Base-by-base conservation (phyloP, 2,113 vertebrate species). In the Alethe castanea region DNA sequence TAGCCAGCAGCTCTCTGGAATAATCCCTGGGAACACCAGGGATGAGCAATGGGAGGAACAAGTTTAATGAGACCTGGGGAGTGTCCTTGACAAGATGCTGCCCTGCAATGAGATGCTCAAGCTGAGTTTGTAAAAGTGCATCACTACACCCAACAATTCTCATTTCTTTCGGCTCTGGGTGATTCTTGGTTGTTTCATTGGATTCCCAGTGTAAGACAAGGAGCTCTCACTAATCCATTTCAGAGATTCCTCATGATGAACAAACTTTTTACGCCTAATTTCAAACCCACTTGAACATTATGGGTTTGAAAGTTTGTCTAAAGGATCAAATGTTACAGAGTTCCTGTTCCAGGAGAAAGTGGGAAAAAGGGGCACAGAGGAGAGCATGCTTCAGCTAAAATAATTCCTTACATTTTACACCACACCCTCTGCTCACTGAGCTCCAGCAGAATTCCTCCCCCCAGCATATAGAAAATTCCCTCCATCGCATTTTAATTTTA, bases 281-380 rank as follows among this genome's bases (percentile, higher is more conserved):
- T 93, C 85, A 94, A 95, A 88, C 74, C 88, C 78, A 77, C 78
- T 82, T 70, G 87, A 77, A 94, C 47, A 56, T 65, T 70, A 66
- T 44, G 71, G 90, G 33, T 56, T 80, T 79, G 59, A 45, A 88
- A 91, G 79, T 90, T 90, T 91, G 35, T 83, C 70, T 79, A 62
- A 91, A 86, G 86, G 62, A 90, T 91, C 87, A 81, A 76, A 74
- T 94, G 66, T 82, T 93, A 38, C 0, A 0, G 53, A 67, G 81
- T 72, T 89, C 81, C 38, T 67, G 56, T 81, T 96, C 31, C 86
- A 91, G 79, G 26, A 88, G 40, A 79, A 65, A 36, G 47, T 77
- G 86, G 65, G 74, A 23, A 69, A 91, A 91, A 87, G 13, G 13
- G 59, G 71, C 62, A 28, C 70, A 52, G 71, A 90, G 52, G 11